These are phyloP conservation scores for Dromius quadrimaculatus DNA, from an alignment of 2,888 invertebrate species.

Conservation along the genomic window DNA sequence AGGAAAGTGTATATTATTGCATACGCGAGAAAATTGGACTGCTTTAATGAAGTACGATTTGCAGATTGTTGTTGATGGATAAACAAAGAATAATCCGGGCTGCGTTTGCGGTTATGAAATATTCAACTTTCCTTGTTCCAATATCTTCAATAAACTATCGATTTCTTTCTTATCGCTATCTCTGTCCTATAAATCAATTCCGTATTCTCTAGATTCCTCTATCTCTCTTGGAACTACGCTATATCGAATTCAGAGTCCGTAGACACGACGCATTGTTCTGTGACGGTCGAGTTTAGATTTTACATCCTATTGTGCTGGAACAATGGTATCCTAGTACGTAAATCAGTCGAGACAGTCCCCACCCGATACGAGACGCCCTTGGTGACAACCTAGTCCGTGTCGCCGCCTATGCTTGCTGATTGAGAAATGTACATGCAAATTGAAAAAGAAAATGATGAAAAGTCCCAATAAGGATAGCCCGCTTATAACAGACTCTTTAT, in stretches of 20 bases:
- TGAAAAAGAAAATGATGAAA: not conserved
- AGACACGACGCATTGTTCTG: slow-evolving; percentile 4
- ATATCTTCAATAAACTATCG: too few species aligned
- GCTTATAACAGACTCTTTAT: too few species aligned
- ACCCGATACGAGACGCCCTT: not conserved
- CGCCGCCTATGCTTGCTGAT: slow-evolving; percentile 12
- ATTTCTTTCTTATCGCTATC: too few species aligned
- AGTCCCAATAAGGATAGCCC: not conserved
- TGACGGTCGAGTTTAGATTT: slow-evolving; percentile 28
- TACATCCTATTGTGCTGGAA: slow-evolving; percentile 40
- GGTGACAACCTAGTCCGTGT: not conserved
- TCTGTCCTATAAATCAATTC: too few species aligned
- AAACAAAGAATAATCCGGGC: too few species aligned
- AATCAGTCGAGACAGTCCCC: slow-evolving; percentile 33
- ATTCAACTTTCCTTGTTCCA: too few species aligned
- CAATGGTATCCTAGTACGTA: slow-evolving; percentile 35
- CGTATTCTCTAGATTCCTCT: not conserved
- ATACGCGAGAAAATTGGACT: too few species aligned
- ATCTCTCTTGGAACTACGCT: not conserved
- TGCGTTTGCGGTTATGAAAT: too few species aligned
- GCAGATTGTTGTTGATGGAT: too few species aligned
- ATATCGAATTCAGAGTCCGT: not conserved
- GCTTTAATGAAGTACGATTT: too few species aligned
- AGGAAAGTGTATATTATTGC: too few species aligned
- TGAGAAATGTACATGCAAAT: slow-evolving; percentile 24